Evolutionary conservation across 2,888 invertebrate species (phyloP).

Genomic region (Conus canariensis): DNA sequence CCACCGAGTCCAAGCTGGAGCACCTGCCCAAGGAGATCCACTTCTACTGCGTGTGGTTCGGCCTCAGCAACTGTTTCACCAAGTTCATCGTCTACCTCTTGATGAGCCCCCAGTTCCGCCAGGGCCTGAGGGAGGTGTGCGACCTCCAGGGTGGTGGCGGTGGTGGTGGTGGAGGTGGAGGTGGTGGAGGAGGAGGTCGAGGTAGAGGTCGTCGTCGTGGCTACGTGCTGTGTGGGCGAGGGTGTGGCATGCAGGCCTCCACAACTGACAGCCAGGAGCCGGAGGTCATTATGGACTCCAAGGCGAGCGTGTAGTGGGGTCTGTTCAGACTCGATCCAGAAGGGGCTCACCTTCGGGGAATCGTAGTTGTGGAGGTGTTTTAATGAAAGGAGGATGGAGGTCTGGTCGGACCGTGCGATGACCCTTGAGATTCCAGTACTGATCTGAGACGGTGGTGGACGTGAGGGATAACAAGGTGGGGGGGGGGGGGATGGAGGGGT

Average conservation of each 20-base stretch:
- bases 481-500: too few species aligned
- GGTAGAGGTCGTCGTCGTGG: background rate
- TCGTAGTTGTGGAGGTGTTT: too few species aligned
- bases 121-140: constrained; percentile 83
- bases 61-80: constrained; percentile 96
- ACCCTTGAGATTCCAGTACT: too few species aligned
- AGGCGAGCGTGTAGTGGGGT: background rate
- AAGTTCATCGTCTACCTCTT: constrained; percentile 94
- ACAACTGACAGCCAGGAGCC: background rate
- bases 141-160: constrained; percentile 28
- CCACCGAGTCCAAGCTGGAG: constrained; percentile 76
- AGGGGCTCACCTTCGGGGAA: background rate
- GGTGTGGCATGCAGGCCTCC: background rate
- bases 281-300: constrained; percentile 36
- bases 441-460: too few species aligned
- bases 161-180: constrained; percentile 23
- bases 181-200: background rate
- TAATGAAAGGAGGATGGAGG: too few species aligned
- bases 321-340: background rate
- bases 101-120: constrained; percentile 94
- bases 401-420: too few species aligned
- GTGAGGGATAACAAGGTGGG: too few species aligned
- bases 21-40: constrained; percentile 82
- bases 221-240: background rate
- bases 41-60: constrained; percentile 96